phyloP scores from a whole-genome alignment of 2,888 invertebrate genomes.

The Pyrrhosoma nymphula region DNA sequence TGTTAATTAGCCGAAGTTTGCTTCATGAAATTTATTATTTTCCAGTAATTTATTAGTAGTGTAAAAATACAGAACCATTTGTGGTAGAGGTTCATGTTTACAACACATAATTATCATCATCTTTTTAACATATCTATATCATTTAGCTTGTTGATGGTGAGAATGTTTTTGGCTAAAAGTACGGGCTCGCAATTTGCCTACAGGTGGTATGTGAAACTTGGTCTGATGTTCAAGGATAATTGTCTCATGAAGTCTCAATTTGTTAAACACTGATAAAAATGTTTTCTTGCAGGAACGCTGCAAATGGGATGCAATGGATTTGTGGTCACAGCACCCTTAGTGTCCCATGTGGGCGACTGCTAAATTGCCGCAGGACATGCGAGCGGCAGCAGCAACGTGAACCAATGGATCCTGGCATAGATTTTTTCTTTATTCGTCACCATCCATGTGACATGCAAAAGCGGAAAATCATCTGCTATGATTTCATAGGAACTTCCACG shows the following conservation, averaged over 20 bases:
- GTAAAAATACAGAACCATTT: no score
- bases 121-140: no score
- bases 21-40: no score
- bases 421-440: no score
- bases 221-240: neutral
- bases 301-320: neutral
- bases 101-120: no score
- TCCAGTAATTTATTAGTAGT: no score
- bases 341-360: neutral
- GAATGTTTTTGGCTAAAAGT: no score
- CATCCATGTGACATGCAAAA: no score
- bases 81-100: no score
- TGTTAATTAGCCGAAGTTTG: no score
- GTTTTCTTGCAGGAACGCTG: neutral
- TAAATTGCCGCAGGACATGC: neutral
- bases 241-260: neutral
- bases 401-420: neutral
- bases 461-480: no score
- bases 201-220: neutral
- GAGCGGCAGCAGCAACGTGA: neutral
- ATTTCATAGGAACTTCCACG: neutral
- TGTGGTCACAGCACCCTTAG: neutral
- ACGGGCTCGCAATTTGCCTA: neutral
- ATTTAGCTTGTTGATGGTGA: no score
- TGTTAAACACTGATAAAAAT: neutral